Evolutionary conservation across 2,888 invertebrate genomes (phyloP).

Genomic region (Myopa tessellatipennis): DNA sequence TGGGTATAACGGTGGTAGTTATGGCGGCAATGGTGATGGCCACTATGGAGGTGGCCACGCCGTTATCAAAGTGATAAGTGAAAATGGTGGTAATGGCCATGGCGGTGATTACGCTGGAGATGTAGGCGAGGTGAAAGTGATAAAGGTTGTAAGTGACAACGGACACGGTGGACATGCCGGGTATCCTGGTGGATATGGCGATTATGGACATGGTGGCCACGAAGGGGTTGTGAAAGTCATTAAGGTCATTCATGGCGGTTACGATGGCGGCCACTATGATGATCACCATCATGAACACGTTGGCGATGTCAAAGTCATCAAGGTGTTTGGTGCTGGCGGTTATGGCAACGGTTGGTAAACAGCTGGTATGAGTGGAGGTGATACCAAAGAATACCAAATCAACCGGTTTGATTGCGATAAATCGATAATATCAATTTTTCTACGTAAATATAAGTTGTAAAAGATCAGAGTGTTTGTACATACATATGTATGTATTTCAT

Average conservation of each 20-base stretch:
- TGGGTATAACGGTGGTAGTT: background rate
- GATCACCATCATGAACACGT: background rate
- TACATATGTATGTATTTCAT: background rate
- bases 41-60: conserved; percentile 11
- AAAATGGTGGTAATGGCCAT: background rate
- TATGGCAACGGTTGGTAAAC: conserved; percentile 13
- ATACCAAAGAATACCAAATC: conserved; percentile 32
- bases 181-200: conserved; percentile 38
- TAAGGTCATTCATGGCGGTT: conserved; percentile 46
- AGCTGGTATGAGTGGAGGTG: background rate
- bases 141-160: conserved; percentile 1
- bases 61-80: conserved; percentile 42
- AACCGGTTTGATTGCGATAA: background rate
- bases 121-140: conserved; percentile 9
- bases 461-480: background rate
- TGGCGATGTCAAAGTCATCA: conserved; percentile 14
- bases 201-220: conserved; percentile 42
- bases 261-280: conserved; percentile 12
- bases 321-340: conserved; percentile 11
- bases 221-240: conserved; percentile 50
- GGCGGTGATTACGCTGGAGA: conserved; percentile 28
- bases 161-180: conserved; percentile 37
- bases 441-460: background rate
- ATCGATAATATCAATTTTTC: background rate
- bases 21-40: background rate